phyloP scores from a whole-genome alignment of 35 echinoderm and acorn worm genomes.

The Diadema setosum region DNA sequence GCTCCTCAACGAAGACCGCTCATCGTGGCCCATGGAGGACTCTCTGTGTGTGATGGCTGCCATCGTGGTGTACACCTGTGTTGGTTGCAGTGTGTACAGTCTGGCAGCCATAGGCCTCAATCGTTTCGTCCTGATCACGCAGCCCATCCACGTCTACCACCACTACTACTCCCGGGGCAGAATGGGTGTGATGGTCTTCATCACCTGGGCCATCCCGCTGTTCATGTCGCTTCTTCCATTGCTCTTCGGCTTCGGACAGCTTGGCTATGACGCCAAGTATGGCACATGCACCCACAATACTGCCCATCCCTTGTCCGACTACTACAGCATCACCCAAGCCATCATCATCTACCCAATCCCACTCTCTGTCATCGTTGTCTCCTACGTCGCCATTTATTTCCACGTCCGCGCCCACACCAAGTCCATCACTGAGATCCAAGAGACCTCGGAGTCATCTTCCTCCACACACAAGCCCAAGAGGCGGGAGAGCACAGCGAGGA shows the following conservation, averaged over 20 bases:
- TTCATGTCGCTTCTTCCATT: slow-evolving; percentile 67
- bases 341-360: slow-evolving; percentile 77
- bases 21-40: slow-evolving; percentile 58
- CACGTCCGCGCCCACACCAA: slow-evolving; percentile 66
- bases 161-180: slow-evolving; percentile 41
- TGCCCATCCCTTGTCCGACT: slow-evolving; percentile 73
- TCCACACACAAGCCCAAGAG: slow-evolving; percentile 46
- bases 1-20: slow-evolving; percentile 45
- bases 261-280: slow-evolving; percentile 83
- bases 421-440: slow-evolving; percentile 80
- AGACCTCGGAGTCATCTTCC: slow-evolving; percentile 67
- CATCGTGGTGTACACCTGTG: slow-evolving; percentile 77
- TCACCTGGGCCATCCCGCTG: slow-evolving; percentile 76
- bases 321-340: slow-evolving; percentile 77
- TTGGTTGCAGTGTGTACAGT: slow-evolving; percentile 82
- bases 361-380: slow-evolving; percentile 46
- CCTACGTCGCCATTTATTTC: slow-evolving; percentile 57
- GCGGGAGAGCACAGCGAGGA: slow-evolving; percentile 53
- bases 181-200: slow-evolving; percentile 44
- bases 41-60: slow-evolving; percentile 61
- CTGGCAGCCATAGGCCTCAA: slow-evolving; percentile 74
- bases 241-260: slow-evolving; percentile 71
- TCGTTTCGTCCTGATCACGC: slow-evolving; percentile 77
- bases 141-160: slow-evolving; percentile 53
- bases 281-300: slow-evolving; percentile 90